Percentiles rank a stretch among this genome's conserved stretches.
Conservation (phyloP, 53 echinoderm and acorn worm species). For the Patiria pectinifera region DNA sequence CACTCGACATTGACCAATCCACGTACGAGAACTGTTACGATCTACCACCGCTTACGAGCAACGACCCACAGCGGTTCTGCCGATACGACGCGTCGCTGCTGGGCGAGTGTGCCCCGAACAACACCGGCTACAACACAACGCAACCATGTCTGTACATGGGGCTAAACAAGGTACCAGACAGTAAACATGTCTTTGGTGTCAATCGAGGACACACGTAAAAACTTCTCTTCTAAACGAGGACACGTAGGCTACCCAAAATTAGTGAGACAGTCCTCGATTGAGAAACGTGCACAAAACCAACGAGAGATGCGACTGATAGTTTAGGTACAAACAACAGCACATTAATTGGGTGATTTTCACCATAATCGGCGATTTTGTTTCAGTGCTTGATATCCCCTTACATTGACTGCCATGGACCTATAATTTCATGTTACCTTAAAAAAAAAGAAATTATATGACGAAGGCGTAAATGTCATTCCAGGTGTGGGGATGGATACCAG, state of each 20-base stretch:
- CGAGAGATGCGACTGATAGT: too few species aligned
- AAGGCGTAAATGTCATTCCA: background rate
- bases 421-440: background rate
- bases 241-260: too few species aligned
- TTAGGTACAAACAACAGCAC: too few species aligned
- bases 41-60: background rate
- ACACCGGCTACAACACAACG: slow-evolving; percentile 49
- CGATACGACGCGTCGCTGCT: slow-evolving; percentile 18
- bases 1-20: slow-evolving; percentile 23
- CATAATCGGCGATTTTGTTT: too few species aligned
- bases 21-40: slow-evolving; percentile 27
- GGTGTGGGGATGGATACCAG: slow-evolving; percentile 51
- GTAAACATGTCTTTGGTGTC: background rate
- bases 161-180: slow-evolving; percentile 69
- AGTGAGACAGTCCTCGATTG: too few species aligned
- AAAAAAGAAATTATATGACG: too few species aligned
- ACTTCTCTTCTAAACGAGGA: too few species aligned
- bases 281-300: too few species aligned
- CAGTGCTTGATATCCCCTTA: too few species aligned
- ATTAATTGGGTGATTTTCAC: too few species aligned
- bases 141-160: slow-evolving; percentile 78
- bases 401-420: too few species aligned
- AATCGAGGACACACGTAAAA: too few species aligned
- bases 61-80: slow-evolving; percentile 29
- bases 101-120: slow-evolving; percentile 30